Conservation (phyloP, 2,888 invertebrate genomes). For the Andrena dorsata region DNA sequence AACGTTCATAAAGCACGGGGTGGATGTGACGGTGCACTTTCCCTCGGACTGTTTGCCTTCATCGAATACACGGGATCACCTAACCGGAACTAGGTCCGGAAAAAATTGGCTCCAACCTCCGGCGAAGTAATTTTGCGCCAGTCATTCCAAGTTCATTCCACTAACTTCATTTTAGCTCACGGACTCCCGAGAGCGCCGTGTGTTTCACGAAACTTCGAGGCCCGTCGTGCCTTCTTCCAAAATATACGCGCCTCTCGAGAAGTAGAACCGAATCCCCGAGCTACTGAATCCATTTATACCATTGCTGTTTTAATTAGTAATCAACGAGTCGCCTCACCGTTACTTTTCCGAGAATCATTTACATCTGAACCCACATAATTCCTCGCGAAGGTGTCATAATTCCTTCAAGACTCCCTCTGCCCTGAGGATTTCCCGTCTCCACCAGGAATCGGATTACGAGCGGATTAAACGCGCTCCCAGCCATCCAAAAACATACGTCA, state of each 20-base stretch:
- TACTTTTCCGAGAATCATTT: neutral
- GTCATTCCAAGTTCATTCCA: neutral
- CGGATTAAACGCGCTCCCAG: constrained; percentile 59
- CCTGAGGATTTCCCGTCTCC: constrained; percentile 43
- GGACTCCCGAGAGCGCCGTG: neutral
- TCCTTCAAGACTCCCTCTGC: constrained; percentile 38
- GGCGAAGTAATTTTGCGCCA: neutral
- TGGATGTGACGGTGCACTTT: constrained; percentile 41
- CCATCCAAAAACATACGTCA: constrained; percentile 34
- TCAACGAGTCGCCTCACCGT: neutral
- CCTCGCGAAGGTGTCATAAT: constrained; percentile 24
- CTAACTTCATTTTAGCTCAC: neutral
- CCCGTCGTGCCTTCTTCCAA: no score
- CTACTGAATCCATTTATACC: neutral
- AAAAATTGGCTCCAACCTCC: neutral
- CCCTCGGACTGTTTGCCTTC: constrained; percentile 8
- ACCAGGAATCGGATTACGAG: constrained; percentile 65
- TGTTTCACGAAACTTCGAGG: no score
- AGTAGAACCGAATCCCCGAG: no score
- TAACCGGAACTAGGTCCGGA: neutral
- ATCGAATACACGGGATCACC: neutral
- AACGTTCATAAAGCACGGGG: constrained; percentile 35
- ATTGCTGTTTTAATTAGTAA: neutral
- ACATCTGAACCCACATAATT: constrained; percentile 49
- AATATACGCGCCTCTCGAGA: no score